Conservation (phyloP, 37 sponge, comb jelly and placozoan species). For the Ephydatia muelleri region DNA sequence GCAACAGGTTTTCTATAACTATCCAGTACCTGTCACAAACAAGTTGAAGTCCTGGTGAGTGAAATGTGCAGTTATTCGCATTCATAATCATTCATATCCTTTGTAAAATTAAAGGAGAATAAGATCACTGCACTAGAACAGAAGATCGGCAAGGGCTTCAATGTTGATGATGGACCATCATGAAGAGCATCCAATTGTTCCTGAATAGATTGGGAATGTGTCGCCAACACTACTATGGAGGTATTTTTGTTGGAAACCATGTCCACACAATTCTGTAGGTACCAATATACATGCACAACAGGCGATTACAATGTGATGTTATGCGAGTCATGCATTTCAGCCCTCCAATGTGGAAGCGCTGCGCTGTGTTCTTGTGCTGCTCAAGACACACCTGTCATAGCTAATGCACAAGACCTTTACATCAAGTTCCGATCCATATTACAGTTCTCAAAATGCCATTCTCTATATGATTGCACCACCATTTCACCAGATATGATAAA, state of each 20-base stretch:
- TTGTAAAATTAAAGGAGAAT: background rate
- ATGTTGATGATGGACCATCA: conserved; percentile 21
- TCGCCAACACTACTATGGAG: conserved; percentile 40
- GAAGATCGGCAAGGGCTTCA: background rate
- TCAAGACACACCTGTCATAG: background rate
- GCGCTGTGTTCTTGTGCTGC: background rate
- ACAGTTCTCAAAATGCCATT: background rate
- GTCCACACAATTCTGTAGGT: conserved; percentile 50
- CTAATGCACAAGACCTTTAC: background rate
- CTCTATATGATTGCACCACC: no score
- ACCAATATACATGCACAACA: background rate
- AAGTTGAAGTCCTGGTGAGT: background rate
- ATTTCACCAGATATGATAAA: no score
- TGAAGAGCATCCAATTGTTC: background rate
- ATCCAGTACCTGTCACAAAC: background rate
- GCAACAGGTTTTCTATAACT: background rate
- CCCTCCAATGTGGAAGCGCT: background rate
- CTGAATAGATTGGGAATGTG: conserved; percentile 14
- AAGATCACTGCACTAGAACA: background rate
- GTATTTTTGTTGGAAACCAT: conserved; percentile 56
- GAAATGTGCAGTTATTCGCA: background rate
- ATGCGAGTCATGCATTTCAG: background rate
- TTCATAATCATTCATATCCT: background rate
- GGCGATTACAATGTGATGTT: background rate
- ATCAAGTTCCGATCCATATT: background rate